Conservation (phyloP, 2,113 vertebrate genomes). For the Elephas maximus region DNA sequence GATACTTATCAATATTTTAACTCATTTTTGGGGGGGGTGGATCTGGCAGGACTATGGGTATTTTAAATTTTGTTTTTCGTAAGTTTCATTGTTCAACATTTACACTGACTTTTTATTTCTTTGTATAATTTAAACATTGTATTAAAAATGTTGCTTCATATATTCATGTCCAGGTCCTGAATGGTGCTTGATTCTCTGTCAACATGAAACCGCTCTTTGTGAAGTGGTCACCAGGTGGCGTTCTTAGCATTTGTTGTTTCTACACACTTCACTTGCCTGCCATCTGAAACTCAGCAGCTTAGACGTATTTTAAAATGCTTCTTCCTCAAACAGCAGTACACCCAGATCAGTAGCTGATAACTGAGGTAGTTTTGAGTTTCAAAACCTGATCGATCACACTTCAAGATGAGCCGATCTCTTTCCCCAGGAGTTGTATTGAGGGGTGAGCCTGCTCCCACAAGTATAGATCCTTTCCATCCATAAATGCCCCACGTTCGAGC, state of each 20-base stretch:
- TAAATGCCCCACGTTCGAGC: accelerated
- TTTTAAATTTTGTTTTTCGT: background rate
- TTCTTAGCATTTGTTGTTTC: constrained; percentile 32
- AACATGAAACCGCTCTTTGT: constrained; percentile 57
- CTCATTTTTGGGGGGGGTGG: background rate
- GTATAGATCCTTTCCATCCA: background rate
- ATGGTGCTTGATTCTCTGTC: background rate
- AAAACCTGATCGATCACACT: background rate
- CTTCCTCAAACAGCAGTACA: background rate
- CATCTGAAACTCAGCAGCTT: background rate
- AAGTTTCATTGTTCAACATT: background rate
- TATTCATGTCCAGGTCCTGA: background rate
- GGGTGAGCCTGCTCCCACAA: background rate
- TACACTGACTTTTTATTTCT: constrained; percentile 32
- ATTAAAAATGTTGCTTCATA: background rate
- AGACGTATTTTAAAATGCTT: background rate
- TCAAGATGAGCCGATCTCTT: background rate
- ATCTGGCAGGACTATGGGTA: background rate
- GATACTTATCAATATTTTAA: background rate
- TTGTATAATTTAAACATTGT: background rate
- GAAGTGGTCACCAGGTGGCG: constrained; percentile 84
- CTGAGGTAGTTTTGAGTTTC: background rate
- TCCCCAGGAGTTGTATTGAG: accelerated
- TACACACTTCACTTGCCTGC: background rate
- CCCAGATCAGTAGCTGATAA: background rate